Evolutionary conservation across 2,113 vertebrate genomes (phyloP), one percentile per base, ranked within the genome.

Genomic region (Pipa parva): DNA sequence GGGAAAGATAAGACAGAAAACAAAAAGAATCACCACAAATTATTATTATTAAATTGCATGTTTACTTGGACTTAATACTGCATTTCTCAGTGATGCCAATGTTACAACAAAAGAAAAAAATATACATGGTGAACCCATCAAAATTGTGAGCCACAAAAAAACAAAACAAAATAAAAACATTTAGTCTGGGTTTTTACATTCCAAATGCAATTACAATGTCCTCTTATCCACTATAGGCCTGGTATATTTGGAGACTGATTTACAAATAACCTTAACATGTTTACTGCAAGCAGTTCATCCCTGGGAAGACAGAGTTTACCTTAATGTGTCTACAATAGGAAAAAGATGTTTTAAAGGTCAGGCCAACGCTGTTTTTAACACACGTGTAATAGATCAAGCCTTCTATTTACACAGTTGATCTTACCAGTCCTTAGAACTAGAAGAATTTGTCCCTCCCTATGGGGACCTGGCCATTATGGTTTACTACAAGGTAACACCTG

Each of bases 21-120:
- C 6, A 8, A 24, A 49, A 49, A 7, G 22, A 49, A 21, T 22
- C 5, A 11, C 22, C 46, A 6, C 46, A 49, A 22, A 49, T 21
- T 9, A 4, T n/a, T 24, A 50, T 29, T 39, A 42, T 54, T 54
- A 54, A 60, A 54, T 42, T 13, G 52, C 42, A 50, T 45, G 13
- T 69, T 60, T 70, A 70, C 25, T 70, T 60, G 7, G 57, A 52
- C 27, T 60, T 37, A 68, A 69, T 70, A 45, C 36, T 61, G 57
- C 17, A 22, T 22, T 60, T 50, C n/a, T n/a, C n/a, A 42, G 26
- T 48, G 37, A 42, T 24, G 31, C 59, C 33, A 56, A 29, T 59
- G 45, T 51, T 29, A 51, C 46, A 60, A 52, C 45, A 42, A 24
- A 57, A 59, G 64, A 8, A 39, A 50, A 50, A 37, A 20, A 20